Conservation (phyloP, 2,888 invertebrate species). For the Napeogenes sylphis region DNA sequence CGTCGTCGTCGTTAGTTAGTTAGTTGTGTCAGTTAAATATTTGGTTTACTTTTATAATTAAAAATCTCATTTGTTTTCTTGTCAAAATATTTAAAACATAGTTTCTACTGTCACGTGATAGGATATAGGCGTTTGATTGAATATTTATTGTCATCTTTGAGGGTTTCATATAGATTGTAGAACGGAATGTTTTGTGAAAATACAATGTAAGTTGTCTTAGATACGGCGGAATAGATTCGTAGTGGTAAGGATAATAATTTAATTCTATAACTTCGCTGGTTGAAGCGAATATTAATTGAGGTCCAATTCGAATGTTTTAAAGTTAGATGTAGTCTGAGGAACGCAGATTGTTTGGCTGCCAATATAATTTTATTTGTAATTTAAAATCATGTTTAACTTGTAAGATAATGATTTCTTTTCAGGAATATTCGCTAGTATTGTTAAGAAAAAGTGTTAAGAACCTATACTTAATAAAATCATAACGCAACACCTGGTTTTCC, state of each 20-base stretch:
- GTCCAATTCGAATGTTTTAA: conserved; percentile 75
- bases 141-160: conserved; percentile 6
- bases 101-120: conserved; percentile 5
- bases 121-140: conserved; percentile 1
- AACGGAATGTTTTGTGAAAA: conserved; percentile 28
- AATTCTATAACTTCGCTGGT: conserved; percentile 54
- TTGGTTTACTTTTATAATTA: neutral
- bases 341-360: conserved; percentile 50
- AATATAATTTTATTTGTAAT: conserved; percentile 61
- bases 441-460: conserved; percentile 72
- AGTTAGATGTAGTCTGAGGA: conserved; percentile 55
- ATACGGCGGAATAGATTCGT: conserved; percentile 11
- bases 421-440: conserved; percentile 70
- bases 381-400: conserved; percentile 70
- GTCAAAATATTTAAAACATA: too few species aligned
- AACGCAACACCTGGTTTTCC: conserved; percentile 50
- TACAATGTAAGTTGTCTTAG: conserved; percentile 21
- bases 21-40: conserved; percentile 10
- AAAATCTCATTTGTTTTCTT: conserved; percentile 1
- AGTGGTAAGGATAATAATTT: conserved; percentile 27
- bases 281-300: conserved; percentile 72
- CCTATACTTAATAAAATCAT: conserved; percentile 70
- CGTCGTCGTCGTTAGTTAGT: conserved; percentile 9
- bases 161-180: conserved; percentile 26
- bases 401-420: conserved; percentile 65